phyloP scores from a whole-genome alignment of 2,888 invertebrate species.

The Aleiodes leptofemur region DNA sequence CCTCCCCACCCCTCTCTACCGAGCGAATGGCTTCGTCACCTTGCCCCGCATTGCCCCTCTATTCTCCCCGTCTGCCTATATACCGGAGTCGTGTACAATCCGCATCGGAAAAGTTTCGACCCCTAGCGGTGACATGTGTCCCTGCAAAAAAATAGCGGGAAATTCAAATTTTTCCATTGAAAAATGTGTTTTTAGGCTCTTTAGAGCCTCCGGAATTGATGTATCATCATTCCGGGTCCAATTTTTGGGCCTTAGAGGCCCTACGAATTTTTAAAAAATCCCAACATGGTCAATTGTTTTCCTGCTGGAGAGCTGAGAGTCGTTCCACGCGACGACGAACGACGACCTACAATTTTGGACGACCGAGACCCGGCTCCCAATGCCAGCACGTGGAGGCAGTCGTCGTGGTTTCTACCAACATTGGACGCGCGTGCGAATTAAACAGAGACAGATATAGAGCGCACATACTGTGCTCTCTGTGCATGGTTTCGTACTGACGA shows the following conservation, averaged over 20 bases:
- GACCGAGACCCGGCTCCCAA: constrained; percentile 56
- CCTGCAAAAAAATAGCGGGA: constrained; percentile 2
- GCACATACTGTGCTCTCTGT: neutral
- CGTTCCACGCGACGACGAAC: constrained; percentile 57
- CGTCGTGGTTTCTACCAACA: constrained; percentile 66
- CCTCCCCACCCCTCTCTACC: neutral
- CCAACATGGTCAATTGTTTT: constrained; percentile 1
- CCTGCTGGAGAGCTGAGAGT: neutral
- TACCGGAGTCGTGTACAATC: constrained; percentile 32
- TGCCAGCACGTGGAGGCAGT: constrained; percentile 72
- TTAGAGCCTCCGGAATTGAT: neutral
- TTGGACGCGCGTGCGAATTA: constrained; percentile 62
- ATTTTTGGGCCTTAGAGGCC: neutral
- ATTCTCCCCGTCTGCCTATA: constrained; percentile 11
- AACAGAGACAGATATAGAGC: constrained; percentile 42
- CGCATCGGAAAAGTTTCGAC: neutral
- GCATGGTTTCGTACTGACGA: constrained; percentile 6
- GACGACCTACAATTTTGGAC: constrained; percentile 73
- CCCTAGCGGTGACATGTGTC: constrained; percentile 20
- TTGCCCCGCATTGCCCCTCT: constrained; percentile 45
- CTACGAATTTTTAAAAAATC: too few relatives aligned
- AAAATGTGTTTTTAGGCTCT: neutral
- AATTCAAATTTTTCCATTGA: neutral
- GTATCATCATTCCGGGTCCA: neutral
- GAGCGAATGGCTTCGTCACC: constrained; percentile 25